phyloP scores from a whole-genome alignment of 2,113 vertebrate genomes.

The Ammospiza nelsoni region DNA sequence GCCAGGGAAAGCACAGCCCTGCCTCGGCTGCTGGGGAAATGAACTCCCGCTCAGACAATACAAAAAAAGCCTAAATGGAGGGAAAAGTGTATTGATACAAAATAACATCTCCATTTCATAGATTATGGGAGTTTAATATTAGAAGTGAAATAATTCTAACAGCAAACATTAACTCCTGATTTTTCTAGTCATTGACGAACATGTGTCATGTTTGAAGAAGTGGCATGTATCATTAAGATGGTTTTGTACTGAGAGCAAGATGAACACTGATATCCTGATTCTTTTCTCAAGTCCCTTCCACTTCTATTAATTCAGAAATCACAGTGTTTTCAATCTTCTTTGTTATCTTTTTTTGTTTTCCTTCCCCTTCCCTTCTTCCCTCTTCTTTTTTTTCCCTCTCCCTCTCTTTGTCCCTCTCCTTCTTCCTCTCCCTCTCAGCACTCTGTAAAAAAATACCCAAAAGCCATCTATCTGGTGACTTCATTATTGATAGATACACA shows the following conservation, averaged over 20 bases:
- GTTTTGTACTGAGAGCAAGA: background rate
- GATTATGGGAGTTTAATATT: background rate
- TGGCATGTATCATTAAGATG: background rate
- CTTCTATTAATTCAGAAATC: background rate
- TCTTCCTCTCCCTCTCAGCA: background rate
- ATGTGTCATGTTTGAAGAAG: background rate
- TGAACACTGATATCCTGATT: background rate
- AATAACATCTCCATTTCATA: background rate
- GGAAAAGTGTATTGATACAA: background rate
- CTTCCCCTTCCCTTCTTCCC: background rate
- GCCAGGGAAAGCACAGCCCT: background rate
- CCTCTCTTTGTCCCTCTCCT: fast-evolving
- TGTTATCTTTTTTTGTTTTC: no score
- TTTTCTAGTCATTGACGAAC: background rate
- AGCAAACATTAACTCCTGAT: background rate
- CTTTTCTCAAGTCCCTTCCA: background rate
- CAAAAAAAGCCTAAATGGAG: background rate
- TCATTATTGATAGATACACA: background rate
- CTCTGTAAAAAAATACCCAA: background rate
- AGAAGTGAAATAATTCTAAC: background rate
- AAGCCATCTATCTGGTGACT: background rate
- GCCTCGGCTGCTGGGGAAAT: background rate
- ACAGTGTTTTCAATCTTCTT: background rate
- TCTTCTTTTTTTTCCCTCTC: no score
- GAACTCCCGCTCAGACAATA: background rate